Conservation (phyloP, 1,140 invertebrate species). For the Drosophila takahashii region DNA sequence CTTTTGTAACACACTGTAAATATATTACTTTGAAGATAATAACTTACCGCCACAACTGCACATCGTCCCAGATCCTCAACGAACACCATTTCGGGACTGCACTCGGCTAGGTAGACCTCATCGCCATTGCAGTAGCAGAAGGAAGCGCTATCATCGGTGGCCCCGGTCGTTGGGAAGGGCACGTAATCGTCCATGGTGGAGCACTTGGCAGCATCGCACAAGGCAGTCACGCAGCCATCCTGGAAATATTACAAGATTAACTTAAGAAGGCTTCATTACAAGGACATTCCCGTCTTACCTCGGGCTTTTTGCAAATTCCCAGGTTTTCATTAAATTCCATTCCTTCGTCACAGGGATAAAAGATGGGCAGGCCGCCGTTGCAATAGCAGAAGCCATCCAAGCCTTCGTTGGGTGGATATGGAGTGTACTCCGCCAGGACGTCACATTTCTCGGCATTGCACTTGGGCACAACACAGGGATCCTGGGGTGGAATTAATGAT, state of each 20-base stretch:
- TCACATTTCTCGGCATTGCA: constrained; percentile 36
- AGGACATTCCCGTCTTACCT: constrained; percentile 10
- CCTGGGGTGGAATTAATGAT: constrained; percentile 1
- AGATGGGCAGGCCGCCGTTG: constrained; percentile 19
- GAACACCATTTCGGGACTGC: constrained; percentile 28
- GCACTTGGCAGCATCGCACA: constrained; percentile 42
- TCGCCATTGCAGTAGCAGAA: constrained; percentile 49
- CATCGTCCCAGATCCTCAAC: constrained; percentile 2
- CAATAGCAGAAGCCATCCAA: constrained; percentile 56
- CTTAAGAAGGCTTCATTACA: too few species aligned
- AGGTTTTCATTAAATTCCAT: neutral
- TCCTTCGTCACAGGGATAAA: constrained; percentile 10
- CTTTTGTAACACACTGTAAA: too few species aligned
- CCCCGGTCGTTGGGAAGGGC: constrained; percentile 32
- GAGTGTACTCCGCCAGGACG: neutral
- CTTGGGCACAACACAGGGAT: neutral
- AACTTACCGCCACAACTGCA: constrained; percentile 26
- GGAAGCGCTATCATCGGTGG: neutral
- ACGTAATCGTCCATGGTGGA: neutral
- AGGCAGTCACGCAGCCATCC: neutral
- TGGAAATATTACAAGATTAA: neutral
- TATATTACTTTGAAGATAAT: too few species aligned
- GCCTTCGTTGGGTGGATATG: constrained; percentile 26
- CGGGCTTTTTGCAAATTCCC: constrained; percentile 10
- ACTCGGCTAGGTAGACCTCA: constrained; percentile 8